These are phyloP conservation scores for Rhabdophis nuchalis DNA, from an alignment of 2,797 vertebrate genomes.

Conservation along the genomic window DNA sequence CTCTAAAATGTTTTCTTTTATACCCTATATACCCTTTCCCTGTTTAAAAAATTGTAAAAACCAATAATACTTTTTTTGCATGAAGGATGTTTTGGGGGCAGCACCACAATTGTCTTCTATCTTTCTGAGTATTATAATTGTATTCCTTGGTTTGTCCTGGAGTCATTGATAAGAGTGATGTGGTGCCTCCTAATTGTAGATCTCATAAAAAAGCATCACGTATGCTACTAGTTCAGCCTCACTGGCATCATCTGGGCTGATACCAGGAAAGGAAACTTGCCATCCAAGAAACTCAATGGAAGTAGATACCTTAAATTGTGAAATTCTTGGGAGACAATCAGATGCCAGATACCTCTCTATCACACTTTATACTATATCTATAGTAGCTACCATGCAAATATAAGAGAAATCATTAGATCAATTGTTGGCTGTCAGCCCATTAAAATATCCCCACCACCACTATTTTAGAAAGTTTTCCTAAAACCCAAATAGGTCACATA, in stretches of 20 bases:
- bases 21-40: no score
- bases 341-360: background rate
- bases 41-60: no score
- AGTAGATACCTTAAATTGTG: background rate
- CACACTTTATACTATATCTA: background rate
- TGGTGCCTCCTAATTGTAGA: no score
- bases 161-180: no score
- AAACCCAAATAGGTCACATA: background rate
- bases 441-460: background rate
- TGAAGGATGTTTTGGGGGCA: background rate
- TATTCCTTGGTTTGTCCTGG: no score
- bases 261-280: no score
- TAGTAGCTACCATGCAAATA: background rate
- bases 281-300: no score
- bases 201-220: background rate
- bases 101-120: background rate
- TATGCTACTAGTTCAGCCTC: no score
- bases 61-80: no score
- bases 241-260: no score
- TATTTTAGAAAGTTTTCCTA: background rate
- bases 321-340: background rate
- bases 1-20: no score
- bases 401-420: background rate
- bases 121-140: no score
- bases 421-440: background rate